Conservation (phyloP, 2,888 invertebrate species). For the Sinotaia quadrata region DNA sequence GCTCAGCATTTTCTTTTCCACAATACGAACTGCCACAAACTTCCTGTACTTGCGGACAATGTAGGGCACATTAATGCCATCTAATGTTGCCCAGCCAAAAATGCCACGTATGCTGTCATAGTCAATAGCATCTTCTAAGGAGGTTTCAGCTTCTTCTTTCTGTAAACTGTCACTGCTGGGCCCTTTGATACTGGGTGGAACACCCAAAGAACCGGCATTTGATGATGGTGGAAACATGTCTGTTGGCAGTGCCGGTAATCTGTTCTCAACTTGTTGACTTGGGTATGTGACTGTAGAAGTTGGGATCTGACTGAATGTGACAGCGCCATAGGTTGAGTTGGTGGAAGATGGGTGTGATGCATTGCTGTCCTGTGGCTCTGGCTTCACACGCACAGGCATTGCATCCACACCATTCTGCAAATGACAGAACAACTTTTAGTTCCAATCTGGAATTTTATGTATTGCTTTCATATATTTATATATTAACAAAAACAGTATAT, state of each 20-base stretch:
- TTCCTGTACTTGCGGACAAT: slow-evolving; percentile 86
- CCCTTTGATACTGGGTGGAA: background rate
- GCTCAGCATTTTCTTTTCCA: slow-evolving; percentile 84
- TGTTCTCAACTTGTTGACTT: too few species aligned
- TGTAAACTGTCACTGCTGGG: background rate
- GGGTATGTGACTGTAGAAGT: background rate
- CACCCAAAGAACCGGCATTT: background rate
- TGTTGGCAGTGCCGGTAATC: background rate
- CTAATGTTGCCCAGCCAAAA: slow-evolving; percentile 93
- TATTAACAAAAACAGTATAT: too few species aligned
- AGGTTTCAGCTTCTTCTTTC: slow-evolving; percentile 9
- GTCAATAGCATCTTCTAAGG: slow-evolving; percentile 39
- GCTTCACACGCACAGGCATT: slow-evolving; percentile 40
- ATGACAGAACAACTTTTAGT: too few species aligned
- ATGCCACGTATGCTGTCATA: slow-evolving; percentile 74
- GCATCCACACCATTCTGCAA: slow-evolving; percentile 18
- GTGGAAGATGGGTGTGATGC: slow-evolving; percentile 1
- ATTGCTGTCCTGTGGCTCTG: slow-evolving; percentile 33
- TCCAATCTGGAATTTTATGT: too few species aligned
- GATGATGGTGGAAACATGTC: background rate
- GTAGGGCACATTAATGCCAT: slow-evolving; percentile 83
- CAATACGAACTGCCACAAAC: slow-evolving; percentile 94
- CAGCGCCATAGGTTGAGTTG: background rate
- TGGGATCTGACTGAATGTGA: background rate
- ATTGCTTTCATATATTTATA: too few species aligned